Conservation (phyloP, 2,113 vertebrate genomes). For the Rattus norvegicus region DNA sequence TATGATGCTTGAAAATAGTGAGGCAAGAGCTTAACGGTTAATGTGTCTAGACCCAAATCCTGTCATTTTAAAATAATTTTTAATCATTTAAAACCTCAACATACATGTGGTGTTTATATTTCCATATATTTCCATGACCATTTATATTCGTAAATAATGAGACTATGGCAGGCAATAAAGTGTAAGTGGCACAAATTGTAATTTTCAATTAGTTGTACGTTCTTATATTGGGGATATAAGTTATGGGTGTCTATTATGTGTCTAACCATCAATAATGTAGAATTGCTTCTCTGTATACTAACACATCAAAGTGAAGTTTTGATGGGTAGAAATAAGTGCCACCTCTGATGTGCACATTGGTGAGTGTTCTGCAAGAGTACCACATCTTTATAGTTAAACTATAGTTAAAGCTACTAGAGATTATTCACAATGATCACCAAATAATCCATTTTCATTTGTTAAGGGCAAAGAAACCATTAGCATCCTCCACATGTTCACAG, state of each 20-base stretch:
- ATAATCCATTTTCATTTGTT: not conserved
- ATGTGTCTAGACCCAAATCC: not conserved
- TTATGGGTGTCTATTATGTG: not conserved
- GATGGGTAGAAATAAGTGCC: not conserved
- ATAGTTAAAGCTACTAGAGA: not conserved
- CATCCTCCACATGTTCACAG: not conserved
- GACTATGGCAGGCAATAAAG: not conserved
- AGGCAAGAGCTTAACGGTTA: not conserved
- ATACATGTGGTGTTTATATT: not conserved
- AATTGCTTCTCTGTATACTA: not conserved
- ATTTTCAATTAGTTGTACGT: not conserved
- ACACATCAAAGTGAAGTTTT: conserved; percentile 1
- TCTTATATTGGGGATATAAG: not conserved
- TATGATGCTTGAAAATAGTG: not conserved
- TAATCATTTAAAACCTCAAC: not conserved
- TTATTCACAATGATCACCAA: not conserved
- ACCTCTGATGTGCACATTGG: not conserved
- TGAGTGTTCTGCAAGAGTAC: not conserved
- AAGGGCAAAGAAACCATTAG: not conserved
- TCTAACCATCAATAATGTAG: not conserved
- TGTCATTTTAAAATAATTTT: not conserved
- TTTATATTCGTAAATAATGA: not conserved
- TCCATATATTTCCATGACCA: not conserved
- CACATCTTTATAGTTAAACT: not conserved
- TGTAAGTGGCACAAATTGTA: not conserved